phyloP scores from a whole-genome alignment of 2,888 invertebrate genomes.

The Rhagonycha lutea region DNA sequence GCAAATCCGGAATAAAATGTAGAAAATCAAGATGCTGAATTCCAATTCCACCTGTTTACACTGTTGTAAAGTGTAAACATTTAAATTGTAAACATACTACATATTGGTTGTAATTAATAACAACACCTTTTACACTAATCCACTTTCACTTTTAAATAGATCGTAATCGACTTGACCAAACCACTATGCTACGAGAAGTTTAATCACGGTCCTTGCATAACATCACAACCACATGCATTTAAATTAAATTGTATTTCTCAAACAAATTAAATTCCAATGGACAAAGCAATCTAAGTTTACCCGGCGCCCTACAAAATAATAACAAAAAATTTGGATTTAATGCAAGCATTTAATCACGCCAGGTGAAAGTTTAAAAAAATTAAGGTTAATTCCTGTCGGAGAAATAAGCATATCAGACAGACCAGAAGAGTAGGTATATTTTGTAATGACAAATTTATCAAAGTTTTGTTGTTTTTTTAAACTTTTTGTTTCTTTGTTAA shows the following conservation, averaged over 20 bases:
- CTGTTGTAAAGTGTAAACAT: background rate
- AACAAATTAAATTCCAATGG: background rate
- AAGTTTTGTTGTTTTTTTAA: background rate
- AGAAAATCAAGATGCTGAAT: background rate
- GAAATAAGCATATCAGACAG: background rate
- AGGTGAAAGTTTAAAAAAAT: background rate
- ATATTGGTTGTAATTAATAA: background rate
- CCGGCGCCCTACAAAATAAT: background rate
- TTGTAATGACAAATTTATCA: background rate
- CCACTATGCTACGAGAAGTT: background rate
- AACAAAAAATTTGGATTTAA: background rate
- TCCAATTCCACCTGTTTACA: background rate
- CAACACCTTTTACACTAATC: background rate
- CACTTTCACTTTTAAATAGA: background rate
- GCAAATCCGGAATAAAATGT: too few species aligned
- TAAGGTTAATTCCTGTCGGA: background rate
- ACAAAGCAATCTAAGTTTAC: background rate
- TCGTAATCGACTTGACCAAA: background rate
- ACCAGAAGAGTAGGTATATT: background rate
- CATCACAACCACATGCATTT: background rate
- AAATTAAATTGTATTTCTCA: background rate
- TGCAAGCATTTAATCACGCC: background rate
- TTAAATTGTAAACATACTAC: background rate
- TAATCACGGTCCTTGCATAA: background rate
- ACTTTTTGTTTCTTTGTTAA: background rate